Evolutionary conservation across 2,888 invertebrate species (phyloP).

Genomic region (Oxytorus armatus): DNA sequence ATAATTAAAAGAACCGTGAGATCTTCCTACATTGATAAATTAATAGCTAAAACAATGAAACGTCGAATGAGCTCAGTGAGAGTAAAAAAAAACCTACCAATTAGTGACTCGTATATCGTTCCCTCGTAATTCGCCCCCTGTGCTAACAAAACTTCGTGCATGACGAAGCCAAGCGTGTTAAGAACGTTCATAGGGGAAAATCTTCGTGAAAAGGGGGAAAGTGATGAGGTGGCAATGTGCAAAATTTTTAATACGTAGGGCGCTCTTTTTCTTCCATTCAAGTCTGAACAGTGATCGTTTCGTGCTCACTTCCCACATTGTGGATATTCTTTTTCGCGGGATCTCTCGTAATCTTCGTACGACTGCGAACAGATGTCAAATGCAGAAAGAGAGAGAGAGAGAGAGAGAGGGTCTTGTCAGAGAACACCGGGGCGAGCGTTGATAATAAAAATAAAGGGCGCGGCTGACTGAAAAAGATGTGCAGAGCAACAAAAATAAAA

Average conservation of each 20-base stretch:
- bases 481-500: no score
- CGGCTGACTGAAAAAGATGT: conserved; percentile 10
- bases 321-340: conserved; percentile 25
- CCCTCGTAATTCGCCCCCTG: neutral
- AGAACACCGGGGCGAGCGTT: conserved; percentile 3
- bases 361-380: conserved; percentile 20
- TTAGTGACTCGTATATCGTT: neutral
- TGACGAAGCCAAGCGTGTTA: neutral
- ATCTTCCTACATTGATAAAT: no score
- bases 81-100: neutral
- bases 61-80: no score
- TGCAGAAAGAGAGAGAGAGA: no score
- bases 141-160: neutral
- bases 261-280: neutral
- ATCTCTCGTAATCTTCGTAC: conserved; percentile 24
- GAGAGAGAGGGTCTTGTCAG: conserved; percentile 7
- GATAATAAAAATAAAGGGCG: conserved; percentile 22
- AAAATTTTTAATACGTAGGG: conserved; percentile 4
- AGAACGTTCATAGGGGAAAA: neutral
- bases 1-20: neutral
- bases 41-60: no score
- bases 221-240: conserved; percentile 14
- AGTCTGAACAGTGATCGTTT: conserved; percentile 13
- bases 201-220: neutral
- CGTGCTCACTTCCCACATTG: conserved; percentile 26